These are phyloP conservation scores for Semnornis frantzii DNA, from an alignment of 2,113 vertebrate genomes.

Conservation along the genomic window DNA sequence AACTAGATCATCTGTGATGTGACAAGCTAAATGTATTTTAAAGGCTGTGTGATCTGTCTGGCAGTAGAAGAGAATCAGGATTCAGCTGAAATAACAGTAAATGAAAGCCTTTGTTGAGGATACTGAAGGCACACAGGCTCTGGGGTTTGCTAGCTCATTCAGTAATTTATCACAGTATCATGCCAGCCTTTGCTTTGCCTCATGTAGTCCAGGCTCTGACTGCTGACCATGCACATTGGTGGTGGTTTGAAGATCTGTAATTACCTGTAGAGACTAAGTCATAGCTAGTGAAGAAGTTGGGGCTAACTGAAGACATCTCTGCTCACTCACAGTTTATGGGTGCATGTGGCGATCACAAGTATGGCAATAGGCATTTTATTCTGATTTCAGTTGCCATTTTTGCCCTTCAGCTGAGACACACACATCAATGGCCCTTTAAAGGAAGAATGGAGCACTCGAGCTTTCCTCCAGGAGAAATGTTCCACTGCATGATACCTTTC, in stretches of 20 bases:
- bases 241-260: not conserved
- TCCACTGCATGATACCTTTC: slow-evolving; percentile 11
- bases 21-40: not conserved
- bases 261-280: not conserved
- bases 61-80: not conserved
- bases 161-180: not conserved
- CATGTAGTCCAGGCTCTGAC: not conserved
- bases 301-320: not conserved
- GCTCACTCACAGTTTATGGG: not conserved
- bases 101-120: not conserved
- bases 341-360: not conserved
- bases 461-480: not conserved
- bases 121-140: not conserved
- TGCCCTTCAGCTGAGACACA: not conserved
- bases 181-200: not conserved
- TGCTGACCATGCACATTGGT: not conserved
- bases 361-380: not conserved
- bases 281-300: not conserved
- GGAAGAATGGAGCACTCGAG: slow-evolving; percentile 10
- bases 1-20: no score
- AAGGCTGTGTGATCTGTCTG: not conserved
- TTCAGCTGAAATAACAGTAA: not conserved
- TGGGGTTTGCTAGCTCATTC: not conserved
- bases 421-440: not conserved
- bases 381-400: not conserved